Evolutionary conservation across 2,888 invertebrate species (phyloP).

Genomic region (Neria commutata): DNA sequence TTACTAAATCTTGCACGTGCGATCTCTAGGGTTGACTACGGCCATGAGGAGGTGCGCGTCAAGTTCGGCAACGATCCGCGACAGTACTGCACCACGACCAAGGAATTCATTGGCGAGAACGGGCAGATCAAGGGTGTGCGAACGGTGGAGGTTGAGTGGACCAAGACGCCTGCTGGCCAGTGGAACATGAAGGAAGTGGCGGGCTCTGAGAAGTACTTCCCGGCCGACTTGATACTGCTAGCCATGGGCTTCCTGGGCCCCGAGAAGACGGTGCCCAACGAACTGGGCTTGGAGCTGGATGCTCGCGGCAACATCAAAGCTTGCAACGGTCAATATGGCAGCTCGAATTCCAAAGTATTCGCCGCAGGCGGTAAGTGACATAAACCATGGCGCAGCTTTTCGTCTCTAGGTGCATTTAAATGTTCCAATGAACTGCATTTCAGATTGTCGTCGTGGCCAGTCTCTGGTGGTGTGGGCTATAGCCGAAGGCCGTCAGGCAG

Average conservation of each 20-base stretch:
- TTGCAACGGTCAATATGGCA: conserved; percentile 75
- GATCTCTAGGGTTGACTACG: conserved; percentile 84
- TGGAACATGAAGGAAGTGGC: conserved; percentile 93
- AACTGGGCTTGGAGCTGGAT: conserved; percentile 82
- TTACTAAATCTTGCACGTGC: background rate
- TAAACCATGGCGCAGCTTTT: background rate
- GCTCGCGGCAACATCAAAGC: conserved; percentile 92
- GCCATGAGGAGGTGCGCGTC: conserved; percentile 95
- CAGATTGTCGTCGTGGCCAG: conserved; percentile 98
- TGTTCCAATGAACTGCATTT: conserved; percentile 4
- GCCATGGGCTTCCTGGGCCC: conserved; percentile 99
- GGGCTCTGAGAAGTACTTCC: conserved; percentile 78
- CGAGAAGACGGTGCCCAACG: conserved; percentile 85
- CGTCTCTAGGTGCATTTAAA: background rate
- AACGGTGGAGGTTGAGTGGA: conserved; percentile 92
- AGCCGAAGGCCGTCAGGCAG: conserved; percentile 96
- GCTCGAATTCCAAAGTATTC: conserved; percentile 83
- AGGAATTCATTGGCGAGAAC: conserved; percentile 89
- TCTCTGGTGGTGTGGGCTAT: conserved; percentile 99
- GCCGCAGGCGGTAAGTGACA: conserved; percentile 88
- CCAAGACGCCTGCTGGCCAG: conserved; percentile 85
- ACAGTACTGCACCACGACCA: conserved; percentile 90
- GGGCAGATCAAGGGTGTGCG: conserved; percentile 91
- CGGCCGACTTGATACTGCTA: conserved; percentile 89
- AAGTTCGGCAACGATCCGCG: conserved; percentile 92